Base-by-base conservation (phyloP, 2,797 vertebrate species). In the Amblyraja radiata region DNA sequence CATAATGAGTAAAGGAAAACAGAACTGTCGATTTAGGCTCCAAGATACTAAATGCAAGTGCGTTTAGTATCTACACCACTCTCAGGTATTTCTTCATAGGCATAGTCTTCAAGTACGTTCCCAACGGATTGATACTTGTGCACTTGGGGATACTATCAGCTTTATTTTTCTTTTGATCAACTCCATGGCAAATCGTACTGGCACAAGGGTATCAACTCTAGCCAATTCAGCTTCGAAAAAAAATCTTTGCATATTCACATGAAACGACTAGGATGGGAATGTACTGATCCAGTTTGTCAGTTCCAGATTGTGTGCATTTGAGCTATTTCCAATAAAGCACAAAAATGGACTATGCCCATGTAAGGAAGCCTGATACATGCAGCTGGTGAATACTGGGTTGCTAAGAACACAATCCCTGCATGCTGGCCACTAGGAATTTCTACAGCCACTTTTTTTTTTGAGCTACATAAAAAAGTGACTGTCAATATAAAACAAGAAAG, bases 41-140 rank as follows among this genome's bases (percentile, higher is more conserved):
- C 95, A 93, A 98, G 98, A 99, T 99, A 99, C 96, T 98, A 98
- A 98, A 97, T 96, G 96, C 95, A 96, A 95, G 95, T 95, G 95
- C 96, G 97, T 98, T 97, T 96, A 97, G 97, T 97, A 97, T 98
- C 98, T 98, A 97, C 97, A 97, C 97, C 95, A 96, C 95, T 95
- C 95, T 95, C 94, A 97, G 96, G 96, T 97, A 96, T 98, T 97
- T 98, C 97, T 97, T 98, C 97, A 97, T 96, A 97, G 97, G 97
- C 97, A 97, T 97, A 96, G 97, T 97, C 97, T 96, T 95, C 3
- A 95, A 95, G 36, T 25, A 92, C 90, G 25, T 92, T 76, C 90
- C 68, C 90, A 74, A 9, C 68, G 11, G 13, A 28, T 54, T 91
- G 68, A 73, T 54, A 76, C 28, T 76, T 92, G n/a, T 9, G 63